phyloP scores from a whole-genome alignment of 92 coral and sea anemone species.

The Palythoa grandis region DNA sequence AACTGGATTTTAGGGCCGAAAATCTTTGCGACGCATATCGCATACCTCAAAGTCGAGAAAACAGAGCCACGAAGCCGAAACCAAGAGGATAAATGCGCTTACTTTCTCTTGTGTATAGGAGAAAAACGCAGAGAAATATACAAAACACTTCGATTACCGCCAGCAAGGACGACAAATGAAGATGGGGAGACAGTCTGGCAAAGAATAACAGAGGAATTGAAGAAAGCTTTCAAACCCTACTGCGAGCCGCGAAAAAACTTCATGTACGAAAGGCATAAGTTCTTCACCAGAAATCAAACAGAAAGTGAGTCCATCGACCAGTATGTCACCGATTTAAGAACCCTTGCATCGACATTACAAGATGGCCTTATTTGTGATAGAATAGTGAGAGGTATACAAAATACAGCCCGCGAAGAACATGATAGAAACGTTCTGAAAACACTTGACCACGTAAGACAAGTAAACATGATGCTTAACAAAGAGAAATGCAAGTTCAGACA shows the following conservation, averaged over 20 bases:
- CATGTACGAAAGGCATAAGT: conserved; percentile 52
- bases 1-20: neutral
- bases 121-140: conserved; percentile 49
- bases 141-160: conserved; percentile 39
- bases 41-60: conserved; percentile 17
- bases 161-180: conserved; percentile 30
- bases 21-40: neutral
- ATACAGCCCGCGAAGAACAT: conserved; percentile 58
- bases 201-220: conserved; percentile 11
- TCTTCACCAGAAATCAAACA: conserved; percentile 45
- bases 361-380: conserved; percentile 53
- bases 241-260: conserved; percentile 57
- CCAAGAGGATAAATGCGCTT: conserved; percentile 47
- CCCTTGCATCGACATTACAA: conserved; percentile 47
- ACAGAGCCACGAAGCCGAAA: conserved; percentile 19
- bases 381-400: conserved; percentile 56
- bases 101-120: conserved; percentile 48
- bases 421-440: conserved; percentile 34
- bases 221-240: conserved; percentile 28
- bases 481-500: conserved; percentile 57
- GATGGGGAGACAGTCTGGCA: conserved; percentile 10
- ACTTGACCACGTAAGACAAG: conserved; percentile 44
- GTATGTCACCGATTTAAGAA: conserved; percentile 50
- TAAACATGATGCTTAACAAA: conserved; percentile 63
- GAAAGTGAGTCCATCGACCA: conserved; percentile 59